phyloP scores from a whole-genome alignment of 2,113 vertebrate species.

The Chloropsis cyanopogon region DNA sequence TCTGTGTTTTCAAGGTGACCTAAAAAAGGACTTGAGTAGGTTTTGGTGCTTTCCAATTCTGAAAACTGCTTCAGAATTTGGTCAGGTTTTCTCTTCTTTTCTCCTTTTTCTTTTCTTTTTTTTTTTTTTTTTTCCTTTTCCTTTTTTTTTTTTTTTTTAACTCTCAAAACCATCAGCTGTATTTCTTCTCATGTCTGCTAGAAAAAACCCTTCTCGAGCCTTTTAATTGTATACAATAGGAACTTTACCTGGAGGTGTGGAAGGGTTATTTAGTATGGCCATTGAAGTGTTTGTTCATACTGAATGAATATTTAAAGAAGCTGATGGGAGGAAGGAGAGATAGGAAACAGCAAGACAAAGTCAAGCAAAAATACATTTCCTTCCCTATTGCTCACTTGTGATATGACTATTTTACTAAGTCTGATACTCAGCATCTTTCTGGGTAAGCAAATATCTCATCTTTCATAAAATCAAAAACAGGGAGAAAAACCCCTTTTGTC shows the following conservation, averaged over 20 bases:
- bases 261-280: neutral
- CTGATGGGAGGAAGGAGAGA: neutral
- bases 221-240: neutral
- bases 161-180: neutral
- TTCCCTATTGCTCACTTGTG: neutral
- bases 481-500: neutral
- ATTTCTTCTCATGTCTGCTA: neutral
- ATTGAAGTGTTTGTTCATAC: neutral
- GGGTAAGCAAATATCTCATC: neutral
- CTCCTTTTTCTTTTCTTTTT: neutral
- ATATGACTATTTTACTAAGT: neutral
- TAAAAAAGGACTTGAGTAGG: neutral
- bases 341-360: neutral
- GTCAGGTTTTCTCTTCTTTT: neutral
- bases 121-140: neutral
- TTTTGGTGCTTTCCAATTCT: neutral
- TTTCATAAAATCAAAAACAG: neutral
- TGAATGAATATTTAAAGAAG: neutral
- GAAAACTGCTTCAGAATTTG: neutral
- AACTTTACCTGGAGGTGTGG: neutral
- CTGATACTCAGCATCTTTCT: neutral
- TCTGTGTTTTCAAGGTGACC: neutral
- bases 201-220: neutral
- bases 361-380: neutral
- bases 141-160: neutral